Evolutionary conservation across 2,797 vertebrate species (phyloP).

Genomic region (Pipistrellus pygmaeus): DNA sequence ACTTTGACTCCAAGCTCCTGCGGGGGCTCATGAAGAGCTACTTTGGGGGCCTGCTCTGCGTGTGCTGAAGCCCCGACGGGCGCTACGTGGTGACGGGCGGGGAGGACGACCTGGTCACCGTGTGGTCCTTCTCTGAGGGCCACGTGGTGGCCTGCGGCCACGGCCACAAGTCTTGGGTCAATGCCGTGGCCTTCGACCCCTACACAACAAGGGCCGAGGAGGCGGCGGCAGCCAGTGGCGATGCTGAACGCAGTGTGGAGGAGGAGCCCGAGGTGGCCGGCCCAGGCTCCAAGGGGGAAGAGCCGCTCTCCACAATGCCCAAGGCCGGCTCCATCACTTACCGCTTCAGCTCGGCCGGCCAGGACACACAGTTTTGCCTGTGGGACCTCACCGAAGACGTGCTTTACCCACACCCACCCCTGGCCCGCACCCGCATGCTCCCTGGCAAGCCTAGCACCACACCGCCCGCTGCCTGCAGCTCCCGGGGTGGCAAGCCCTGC

Average conservation of each 20-base stretch:
- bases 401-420: constrained; percentile 91
- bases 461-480: constrained; percentile 58
- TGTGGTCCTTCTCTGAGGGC: constrained; percentile 95
- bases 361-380: constrained; percentile 96
- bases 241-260: constrained; percentile 90
- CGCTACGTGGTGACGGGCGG: constrained; percentile 95
- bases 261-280: constrained; percentile 90
- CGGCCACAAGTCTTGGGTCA: constrained; percentile 97
- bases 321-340: constrained; percentile 93
- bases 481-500: background rate
- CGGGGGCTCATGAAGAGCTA: constrained; percentile 97
- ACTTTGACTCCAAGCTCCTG: constrained; percentile 96
- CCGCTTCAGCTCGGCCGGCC: constrained; percentile 95
- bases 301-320: constrained; percentile 90
- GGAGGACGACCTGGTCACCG: constrained; percentile 95
- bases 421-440: constrained; percentile 91
- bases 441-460: constrained; percentile 88
- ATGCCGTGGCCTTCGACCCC: constrained; percentile 95
- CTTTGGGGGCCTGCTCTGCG: constrained; percentile 94
- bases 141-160: constrained; percentile 94
- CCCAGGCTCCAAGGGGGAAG: constrained; percentile 89
- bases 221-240: constrained; percentile 62
- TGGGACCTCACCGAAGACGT: constrained; percentile 96
- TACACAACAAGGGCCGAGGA: constrained; percentile 93
- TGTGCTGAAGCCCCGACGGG: constrained; percentile 96